A percentile compares a stretch with the other conserved stretches of the same genome.
Evolutionary conservation across 2,888 invertebrate genomes (phyloP).

Genomic region (Parnassius apollo): DNA sequence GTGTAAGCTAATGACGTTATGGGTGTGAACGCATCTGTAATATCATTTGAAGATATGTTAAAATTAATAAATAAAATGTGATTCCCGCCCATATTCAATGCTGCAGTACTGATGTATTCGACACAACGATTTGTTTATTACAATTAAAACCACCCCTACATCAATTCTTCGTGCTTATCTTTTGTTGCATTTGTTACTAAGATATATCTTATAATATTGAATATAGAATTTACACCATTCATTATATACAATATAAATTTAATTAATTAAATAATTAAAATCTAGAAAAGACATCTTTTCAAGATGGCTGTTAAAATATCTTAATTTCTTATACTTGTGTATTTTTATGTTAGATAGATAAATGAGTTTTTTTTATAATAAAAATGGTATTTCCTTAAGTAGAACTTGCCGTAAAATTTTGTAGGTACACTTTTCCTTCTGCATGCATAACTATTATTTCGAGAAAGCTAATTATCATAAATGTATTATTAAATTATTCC

Average conservation of each 20-base stretch:
- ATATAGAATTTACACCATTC: neutral
- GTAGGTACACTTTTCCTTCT: too few species aligned
- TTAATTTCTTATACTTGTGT: too few species aligned
- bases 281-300: too few species aligned
- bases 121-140: constrained; percentile 4
- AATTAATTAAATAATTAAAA: too few species aligned
- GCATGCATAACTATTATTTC: too few species aligned
- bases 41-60: constrained; percentile 50
- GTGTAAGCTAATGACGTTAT: constrained; percentile 17
- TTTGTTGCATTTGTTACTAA: constrained; percentile 1
- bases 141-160: neutral
- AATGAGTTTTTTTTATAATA: too few species aligned
- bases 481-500: neutral
- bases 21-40: constrained; percentile 66
- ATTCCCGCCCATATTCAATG: constrained; percentile 37
- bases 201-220: neutral
- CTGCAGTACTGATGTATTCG: neutral
- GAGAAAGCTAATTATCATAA: neutral
- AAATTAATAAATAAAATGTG: constrained; percentile 66
- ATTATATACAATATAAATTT: too few species aligned
- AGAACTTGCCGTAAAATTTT: too few species aligned
- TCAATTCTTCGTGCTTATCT: neutral
- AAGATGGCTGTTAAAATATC: too few species aligned
- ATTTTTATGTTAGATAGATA: too few species aligned
- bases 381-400: too few species aligned